These are phyloP conservation scores for Harpalus rubripes DNA, from an alignment of 2,888 invertebrate genomes.

Conservation along the genomic window DNA sequence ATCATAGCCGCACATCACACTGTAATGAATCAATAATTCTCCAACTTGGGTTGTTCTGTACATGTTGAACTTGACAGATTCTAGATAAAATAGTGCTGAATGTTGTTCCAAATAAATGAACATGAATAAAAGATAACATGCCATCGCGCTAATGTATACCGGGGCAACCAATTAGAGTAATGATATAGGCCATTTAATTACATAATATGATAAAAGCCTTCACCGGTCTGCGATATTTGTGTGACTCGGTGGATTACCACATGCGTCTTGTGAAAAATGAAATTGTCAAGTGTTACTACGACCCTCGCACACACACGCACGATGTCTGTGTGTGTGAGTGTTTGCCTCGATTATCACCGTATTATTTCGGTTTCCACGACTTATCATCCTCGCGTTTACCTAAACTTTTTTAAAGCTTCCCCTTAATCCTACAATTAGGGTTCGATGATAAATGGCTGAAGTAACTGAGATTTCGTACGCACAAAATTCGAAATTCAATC, in stretches of 20 bases:
- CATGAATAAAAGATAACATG: slow-evolving; percentile 65
- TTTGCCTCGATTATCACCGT: slow-evolving; percentile 32
- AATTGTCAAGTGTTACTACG: slow-evolving; percentile 42
- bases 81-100: slow-evolving; percentile 64
- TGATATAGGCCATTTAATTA: slow-evolving; percentile 67
- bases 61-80: slow-evolving; percentile 56
- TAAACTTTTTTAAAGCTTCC: slow-evolving; percentile 1
- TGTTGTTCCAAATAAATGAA: slow-evolving; percentile 64
- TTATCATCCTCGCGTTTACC: slow-evolving; percentile 6
- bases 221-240: slow-evolving; percentile 45
- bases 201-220: slow-evolving; percentile 66
- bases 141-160: slow-evolving; percentile 63
- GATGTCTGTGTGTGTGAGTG: neutral
- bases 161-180: slow-evolving; percentile 64
- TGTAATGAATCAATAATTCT: slow-evolving; percentile 44
- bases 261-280: slow-evolving; percentile 53
- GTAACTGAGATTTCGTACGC: neutral
- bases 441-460: slow-evolving; percentile 2
- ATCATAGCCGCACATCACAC: slow-evolving; percentile 25
- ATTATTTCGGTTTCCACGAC: slow-evolving; percentile 24
- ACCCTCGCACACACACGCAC: neutral
- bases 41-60: slow-evolving; percentile 39
- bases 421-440: neutral
- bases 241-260: slow-evolving; percentile 29
- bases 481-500: neutral